Base-by-base conservation (phyloP, 2,797 vertebrate genomes). In the Moxostoma hubbsi region DNA sequence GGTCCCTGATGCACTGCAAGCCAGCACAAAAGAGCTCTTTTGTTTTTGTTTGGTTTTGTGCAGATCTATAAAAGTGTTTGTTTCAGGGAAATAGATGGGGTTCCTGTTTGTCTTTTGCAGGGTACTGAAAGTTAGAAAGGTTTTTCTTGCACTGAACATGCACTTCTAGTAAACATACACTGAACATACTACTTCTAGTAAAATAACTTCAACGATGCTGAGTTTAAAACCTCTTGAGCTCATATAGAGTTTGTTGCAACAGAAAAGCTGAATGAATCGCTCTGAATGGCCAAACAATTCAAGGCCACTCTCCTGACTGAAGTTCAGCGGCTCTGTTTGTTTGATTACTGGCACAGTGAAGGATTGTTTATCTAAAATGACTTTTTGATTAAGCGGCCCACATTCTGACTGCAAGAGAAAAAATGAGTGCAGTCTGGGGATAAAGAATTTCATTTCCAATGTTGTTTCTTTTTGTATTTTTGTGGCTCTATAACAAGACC, bases 1-100 rank as follows among this genome's bases (percentile, higher is more conserved):
- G 18, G 68, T 78, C 82, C 77, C 61, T 49, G 62, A 72, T 15
- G 75, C 65, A 67, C 54, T n/a, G 9, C 45, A 65, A 24, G 69
- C 16, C 55, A 13, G 24, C 82, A 83, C 85, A 86, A 84, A 81
- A 75, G 80, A 78, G 79, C 76, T 62, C 79, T 79, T 46, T 63
- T 62, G 54, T 81, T 82, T 84, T 79, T 73, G 53, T 84, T 75
- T 68, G 53, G 71, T 73, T 84, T 85, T 76, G 81, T 79, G 58
- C 57, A 63, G 79, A 24, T 69, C 58, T 68, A 78, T 59, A 82
- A 84, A 84, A 80, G 80, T 67, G 80, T 85, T 77, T 85, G 70
- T 73, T 72, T 70, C 47, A 54, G 4, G 46, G 74, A 55, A 71
- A 67, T 50, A 36, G 55, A 59, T 65, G 43, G 11, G 55, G 49